Evolutionary conservation across 2,888 invertebrate species (phyloP), one percentile per base, ranked within the genome.

Genomic region (Cheiracanthium punctorium): DNA sequence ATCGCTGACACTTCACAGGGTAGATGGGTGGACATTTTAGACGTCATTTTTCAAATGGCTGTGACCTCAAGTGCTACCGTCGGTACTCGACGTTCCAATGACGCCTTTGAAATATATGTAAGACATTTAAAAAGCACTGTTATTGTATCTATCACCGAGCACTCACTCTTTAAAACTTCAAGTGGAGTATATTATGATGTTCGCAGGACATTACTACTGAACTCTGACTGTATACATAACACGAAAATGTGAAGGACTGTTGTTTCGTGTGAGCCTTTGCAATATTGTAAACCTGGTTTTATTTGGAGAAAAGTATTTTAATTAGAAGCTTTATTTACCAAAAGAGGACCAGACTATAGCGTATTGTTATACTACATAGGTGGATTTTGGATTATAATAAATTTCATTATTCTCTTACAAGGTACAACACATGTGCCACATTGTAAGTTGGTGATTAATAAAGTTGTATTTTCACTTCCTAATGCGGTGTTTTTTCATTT

Each of bases 391-490:
- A 48, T 10, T 17, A 48, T n/a, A n/a, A n/a, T 48, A 48, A 48
- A 48, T 48, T 10, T 48, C 48, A 10, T 17, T 67, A 67, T 67
- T 67, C 67, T 67, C 67, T 67, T 67, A 67, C 67, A 48, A 48
- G 48, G 17, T 48, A 17, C 48, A 5, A 5, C 30, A 30, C 29
- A 29, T 10, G 67, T 67, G 67, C 14, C 7, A 17, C 12, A 72
- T 30, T 82, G 82, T 82, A 82, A 82, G 32, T 65, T 72, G 72
- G 73, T 48, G 17, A 48, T 64, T 30, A 82, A 82, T 82, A 82
- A 82, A 82, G 32, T 28, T 82, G 80, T 80, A 82, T 82, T 82
- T 82, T 82, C 82, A 76, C 76, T 82, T 82, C 74, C 67, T 20
- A 17, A n/a, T 28, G 48, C 24, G 29, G 64, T 71, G 5, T 33